Base-by-base conservation (phyloP, 2,113 vertebrate species). In the Heterotilapia buettikoferi region DNA sequence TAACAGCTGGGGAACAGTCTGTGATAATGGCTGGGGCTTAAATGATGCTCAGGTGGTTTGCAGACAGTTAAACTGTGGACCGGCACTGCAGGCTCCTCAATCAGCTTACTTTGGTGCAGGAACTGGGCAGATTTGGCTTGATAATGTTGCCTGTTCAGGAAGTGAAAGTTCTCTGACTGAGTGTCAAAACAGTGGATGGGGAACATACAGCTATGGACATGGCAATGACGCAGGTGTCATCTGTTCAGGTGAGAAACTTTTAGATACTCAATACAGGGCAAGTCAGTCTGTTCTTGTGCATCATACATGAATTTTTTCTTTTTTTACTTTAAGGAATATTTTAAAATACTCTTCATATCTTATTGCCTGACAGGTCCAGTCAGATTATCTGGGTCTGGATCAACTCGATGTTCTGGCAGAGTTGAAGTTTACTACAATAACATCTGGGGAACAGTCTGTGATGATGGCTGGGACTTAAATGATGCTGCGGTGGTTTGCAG, bases 381-480 rank as follows among this genome's bases (percentile, higher is more conserved):
- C 21, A 14, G 54, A 26, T 19, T 63, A 63, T 0, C 0, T n/a
- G 59, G 59, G 0, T 36, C 16, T 63, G 59, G 18, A 63, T 36
- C 18, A 0, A 63, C 29, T 63, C 2, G 59, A 7, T 63, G 59
- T 0, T 63, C 59, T 63, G 31, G 59, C 1, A 63, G 9, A 66
- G 18, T 66, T 3, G 61, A 36, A 66, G 0, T 66, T 3, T 12
- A 66, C 1, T 1, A 63, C 59, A 1, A 12, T 36, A 36, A 36
- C 59, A 63, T 0, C 59, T 63, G 59, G 31, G 59, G 59, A 63
- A 63, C 31, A n/a, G 18, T 63, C 31, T 63, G 59, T 36, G 2
- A 0, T 33, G 0, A 61, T 0, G 8, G 9, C 31, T 57, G 54
- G 57, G 57, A 63, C 31, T n/a, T 66, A 36, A 66, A 36, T n/a